Base-by-base conservation (phyloP, 2,797 vertebrate species). In the Coregonus ussuriensis region DNA sequence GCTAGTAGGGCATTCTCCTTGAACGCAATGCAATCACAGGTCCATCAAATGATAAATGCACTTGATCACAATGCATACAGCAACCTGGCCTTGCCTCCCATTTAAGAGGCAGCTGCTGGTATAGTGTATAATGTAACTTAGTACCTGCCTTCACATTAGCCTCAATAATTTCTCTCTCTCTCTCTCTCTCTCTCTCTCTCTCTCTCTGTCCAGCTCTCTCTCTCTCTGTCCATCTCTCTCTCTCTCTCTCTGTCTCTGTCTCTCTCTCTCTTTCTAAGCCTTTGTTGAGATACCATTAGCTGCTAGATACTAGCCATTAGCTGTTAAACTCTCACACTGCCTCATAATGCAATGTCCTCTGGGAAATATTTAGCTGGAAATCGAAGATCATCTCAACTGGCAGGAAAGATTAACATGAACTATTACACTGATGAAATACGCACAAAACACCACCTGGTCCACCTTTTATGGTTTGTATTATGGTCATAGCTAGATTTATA, bases 141-240 rank as follows among this genome's bases (percentile, higher is more conserved):
- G 90, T 85, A 89, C 74, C 74, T 77, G 78, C 85, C 83, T 88
- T 88, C 77, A 85, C 75, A 35, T 86, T 82, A 69, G 85, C 81
- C 83, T 84, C 77, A 76, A 81, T 83, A 41, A 84, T 83, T 82
- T 74, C 86, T 81, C 78, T 73, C 74, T 62, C 82, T 85, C 87
- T 81, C 35, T 35, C 35, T 35, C 35, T 35, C 4, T 35, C 5
- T 37, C 1, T 6, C 35, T 35, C 0, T 37, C 35, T 37, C 5
- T 37, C 5, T 37, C 5, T 37, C 5, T 6, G 0, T 37, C 35
- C 35, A 5, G 5, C 35, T 37, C 5, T 37, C 35, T 37, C 4
- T 6, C 52, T 53, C 16, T 56, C 54, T 59, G 18, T 59, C 18
- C 2, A 21, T 62, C n/a, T n/a, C 52, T 11, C 9, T 15, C 15